Base-by-base conservation (phyloP, 2,888 invertebrate genomes). In the Euzophera pinguis region DNA sequence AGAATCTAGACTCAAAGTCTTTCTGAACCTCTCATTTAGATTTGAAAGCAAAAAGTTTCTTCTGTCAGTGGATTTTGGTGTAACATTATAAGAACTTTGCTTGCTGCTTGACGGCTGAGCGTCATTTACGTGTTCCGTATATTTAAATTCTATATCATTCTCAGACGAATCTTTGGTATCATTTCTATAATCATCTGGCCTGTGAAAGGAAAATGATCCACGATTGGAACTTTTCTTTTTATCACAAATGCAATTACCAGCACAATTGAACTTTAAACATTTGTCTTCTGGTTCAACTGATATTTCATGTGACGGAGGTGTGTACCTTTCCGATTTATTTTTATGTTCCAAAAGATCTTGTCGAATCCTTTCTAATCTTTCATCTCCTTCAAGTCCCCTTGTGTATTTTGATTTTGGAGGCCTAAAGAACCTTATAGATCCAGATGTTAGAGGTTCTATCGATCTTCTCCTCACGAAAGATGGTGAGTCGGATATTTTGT, bases 401-500 rank as follows among this genome's bases (percentile, higher is more conserved):
- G 86, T 89, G 59, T 89, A 88, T 60, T 89, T 90, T 0, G 90
- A 83, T 60, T 86, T 87, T 4, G 86, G 83, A 9, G 90, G 87
- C 58, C 88, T 73, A 56, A 87, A 88, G 62, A 88, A 89, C 51
- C 84, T 64, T n/a, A 88, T 81, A 1, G 89, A 88, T 1, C 88
- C 84, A 1, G 87, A 80, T 3, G 78, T 63, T 57, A 84, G 78
- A 2, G 83, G 76, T 54, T 89, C 84, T 13, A 76, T 75, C 4
- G 89, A 83, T 58, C 89, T 77, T 64, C 90, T 71, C 57, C 90
- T 73, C 16, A 84, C 75, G 56, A 84, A 82, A 6, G 71, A 73
- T 0, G 90, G 89, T 0, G 90, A 90, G 56, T 90, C 90, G 3
- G 84, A 80, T 64, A 84, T 91, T 73, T 92, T 92, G 76, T 91